phyloP scores from a whole-genome alignment of 2,113 vertebrate genomes.

The cat (Felis catus) region DNA sequence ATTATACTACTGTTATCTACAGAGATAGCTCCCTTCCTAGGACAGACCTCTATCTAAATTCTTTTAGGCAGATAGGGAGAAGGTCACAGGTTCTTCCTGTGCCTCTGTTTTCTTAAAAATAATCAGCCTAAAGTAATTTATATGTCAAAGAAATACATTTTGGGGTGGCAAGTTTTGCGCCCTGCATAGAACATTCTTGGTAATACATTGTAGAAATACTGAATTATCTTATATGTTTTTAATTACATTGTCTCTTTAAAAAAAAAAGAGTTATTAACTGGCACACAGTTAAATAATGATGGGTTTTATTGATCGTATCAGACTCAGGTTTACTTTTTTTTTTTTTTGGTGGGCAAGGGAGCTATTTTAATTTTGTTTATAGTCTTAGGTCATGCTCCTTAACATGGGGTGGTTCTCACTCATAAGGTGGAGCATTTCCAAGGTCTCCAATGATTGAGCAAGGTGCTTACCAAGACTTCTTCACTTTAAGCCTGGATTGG shows the following conservation, averaged over 20 bases:
- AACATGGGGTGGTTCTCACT: neutral
- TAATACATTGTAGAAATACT: neutral
- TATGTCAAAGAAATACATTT: neutral
- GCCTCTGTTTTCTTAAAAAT: neutral
- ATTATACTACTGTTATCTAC: neutral
- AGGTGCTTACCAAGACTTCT: neutral
- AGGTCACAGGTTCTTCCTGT: neutral
- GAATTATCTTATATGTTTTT: neutral
- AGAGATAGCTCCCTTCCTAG: neutral
- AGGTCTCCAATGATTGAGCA: neutral
- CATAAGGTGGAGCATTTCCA: neutral
- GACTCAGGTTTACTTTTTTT: neutral
- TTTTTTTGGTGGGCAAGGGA: neutral
- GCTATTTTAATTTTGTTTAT: neutral
- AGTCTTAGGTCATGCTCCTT: neutral
- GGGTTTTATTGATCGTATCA: neutral
- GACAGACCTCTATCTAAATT: neutral
- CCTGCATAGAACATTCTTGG: neutral
- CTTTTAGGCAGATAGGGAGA: neutral
- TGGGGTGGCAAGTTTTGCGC: neutral
- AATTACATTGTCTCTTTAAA: neutral
- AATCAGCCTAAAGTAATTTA: neutral
- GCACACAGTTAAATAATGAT: neutral
- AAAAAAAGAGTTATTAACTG: neutral
- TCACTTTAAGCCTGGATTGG: neutral